Conservation (phyloP, 2,797 vertebrate species). For the Remorina albescens region DNA sequence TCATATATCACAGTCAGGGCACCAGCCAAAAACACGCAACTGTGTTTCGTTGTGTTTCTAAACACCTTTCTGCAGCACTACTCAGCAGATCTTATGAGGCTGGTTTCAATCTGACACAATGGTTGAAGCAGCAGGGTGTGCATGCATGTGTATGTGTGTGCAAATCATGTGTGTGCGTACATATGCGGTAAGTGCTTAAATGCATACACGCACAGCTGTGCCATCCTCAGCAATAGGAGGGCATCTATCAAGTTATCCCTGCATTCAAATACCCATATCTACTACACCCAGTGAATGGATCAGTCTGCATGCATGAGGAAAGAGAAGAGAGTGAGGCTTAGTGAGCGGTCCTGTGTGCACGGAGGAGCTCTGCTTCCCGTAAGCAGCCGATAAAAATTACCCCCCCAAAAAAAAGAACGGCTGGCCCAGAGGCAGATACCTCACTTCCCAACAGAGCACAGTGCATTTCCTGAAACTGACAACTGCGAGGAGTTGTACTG, state of each 20-base stretch:
- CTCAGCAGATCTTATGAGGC: conserved; percentile 35
- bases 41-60: conserved; percentile 61
- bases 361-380: conserved; percentile 69
- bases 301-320: conserved; percentile 32
- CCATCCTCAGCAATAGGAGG: neutral
- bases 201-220: neutral
- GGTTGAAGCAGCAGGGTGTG: neutral
- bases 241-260: conserved; percentile 13
- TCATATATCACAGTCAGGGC: conserved; percentile 47
- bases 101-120: conserved; percentile 38
- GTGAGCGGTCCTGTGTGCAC: conserved; percentile 38
- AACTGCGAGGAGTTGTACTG: conserved; percentile 66
- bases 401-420: conserved; percentile 26
- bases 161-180: neutral
- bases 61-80: conserved; percentile 31
- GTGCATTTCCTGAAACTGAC: conserved; percentile 83
- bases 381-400: conserved; percentile 70
- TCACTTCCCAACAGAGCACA: conserved; percentile 79
- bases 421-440: conserved; percentile 70
- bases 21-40: conserved; percentile 41
- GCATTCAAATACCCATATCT: conserved; percentile 34
- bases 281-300: conserved; percentile 14
- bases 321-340: conserved; percentile 13
- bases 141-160: neutral
- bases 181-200: neutral